These are phyloP conservation scores for Drosophila yakuba DNA, from an alignment of 1,140 invertebrate species.

Conservation along the genomic window DNA sequence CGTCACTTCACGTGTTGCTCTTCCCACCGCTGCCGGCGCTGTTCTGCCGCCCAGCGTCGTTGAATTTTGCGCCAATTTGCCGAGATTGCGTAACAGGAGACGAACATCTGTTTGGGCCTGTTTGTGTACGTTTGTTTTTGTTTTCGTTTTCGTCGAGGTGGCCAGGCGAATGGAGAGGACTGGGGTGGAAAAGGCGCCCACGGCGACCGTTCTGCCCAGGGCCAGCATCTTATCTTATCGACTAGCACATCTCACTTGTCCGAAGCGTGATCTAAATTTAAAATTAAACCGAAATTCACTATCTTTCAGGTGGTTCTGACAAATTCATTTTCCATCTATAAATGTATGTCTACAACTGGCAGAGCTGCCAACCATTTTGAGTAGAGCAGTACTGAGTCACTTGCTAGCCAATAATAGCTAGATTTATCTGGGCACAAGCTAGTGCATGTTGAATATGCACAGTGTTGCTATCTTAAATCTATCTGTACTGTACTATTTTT, in stretches of 20 bases:
- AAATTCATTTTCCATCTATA: slow-evolving; percentile 26
- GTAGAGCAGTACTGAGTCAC: background rate
- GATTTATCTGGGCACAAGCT: too few species aligned
- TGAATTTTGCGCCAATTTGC: slow-evolving; percentile 55
- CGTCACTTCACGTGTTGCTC: slow-evolving; percentile 10
- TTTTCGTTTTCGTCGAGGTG: slow-evolving; percentile 13
- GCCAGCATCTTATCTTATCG: slow-evolving; percentile 48
- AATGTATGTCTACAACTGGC: slow-evolving; percentile 6
- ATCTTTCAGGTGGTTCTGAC: slow-evolving; percentile 29
- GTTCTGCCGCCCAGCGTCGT: slow-evolving; percentile 1
- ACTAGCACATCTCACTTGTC: slow-evolving; percentile 28
- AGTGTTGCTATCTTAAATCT: too few species aligned
- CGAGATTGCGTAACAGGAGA: slow-evolving; percentile 49
- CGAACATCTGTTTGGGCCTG: slow-evolving; percentile 61
- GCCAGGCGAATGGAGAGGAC: slow-evolving; percentile 5
- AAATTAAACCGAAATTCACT: slow-evolving; percentile 38
- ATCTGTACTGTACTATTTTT: too few species aligned
- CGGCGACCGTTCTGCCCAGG: slow-evolving; percentile 37
- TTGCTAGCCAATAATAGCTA: background rate
- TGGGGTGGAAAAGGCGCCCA: slow-evolving; percentile 8
- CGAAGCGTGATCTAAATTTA: slow-evolving; percentile 33
- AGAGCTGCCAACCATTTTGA: slow-evolving; percentile 12
- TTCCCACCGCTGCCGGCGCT: slow-evolving; percentile 1
- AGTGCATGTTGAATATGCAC: too few species aligned
- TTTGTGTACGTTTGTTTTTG: slow-evolving; percentile 33